phyloP scores from a whole-genome alignment of 2,797 vertebrate genomes.

The Tachyglossus aculeatus region DNA sequence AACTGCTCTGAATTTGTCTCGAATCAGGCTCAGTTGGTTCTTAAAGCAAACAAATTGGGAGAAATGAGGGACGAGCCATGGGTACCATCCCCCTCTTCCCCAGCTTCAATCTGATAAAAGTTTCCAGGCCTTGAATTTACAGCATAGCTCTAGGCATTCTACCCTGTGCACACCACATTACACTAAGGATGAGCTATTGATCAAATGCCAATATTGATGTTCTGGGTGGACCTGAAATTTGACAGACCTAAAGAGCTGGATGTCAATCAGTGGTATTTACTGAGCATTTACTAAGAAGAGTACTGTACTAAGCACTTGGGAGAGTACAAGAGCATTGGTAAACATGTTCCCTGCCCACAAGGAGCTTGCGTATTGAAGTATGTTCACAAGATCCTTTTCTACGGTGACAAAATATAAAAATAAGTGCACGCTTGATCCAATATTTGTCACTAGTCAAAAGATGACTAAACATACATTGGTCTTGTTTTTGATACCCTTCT shows the following conservation, averaged over 20 bases:
- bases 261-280: no score
- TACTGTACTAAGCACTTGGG: no score
- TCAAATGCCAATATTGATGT: not conserved
- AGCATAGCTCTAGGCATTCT: slow-evolving; percentile 1
- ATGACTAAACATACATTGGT: slow-evolving; percentile 11
- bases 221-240: not conserved
- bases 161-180: not conserved
- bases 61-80: not conserved
- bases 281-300: no score
- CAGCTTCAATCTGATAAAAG: slow-evolving; percentile 7
- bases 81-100: not conserved
- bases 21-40: not conserved
- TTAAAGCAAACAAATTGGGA: slow-evolving; percentile 25
- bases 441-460: slow-evolving; percentile 3
- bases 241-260: slow-evolving; percentile 15
- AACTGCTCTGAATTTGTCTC: slow-evolving; percentile 9
- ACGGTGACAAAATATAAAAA: not conserved
- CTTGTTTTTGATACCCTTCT: not conserved
- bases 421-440: slow-evolving; percentile 5
- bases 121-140: slow-evolving; percentile 19
- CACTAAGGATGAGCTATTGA: not conserved
- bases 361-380: no score
- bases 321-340: no score
- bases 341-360: no score
- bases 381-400: not conserved